phyloP scores from a whole-genome alignment of 1,140 invertebrate species.

The Drosophila ananassae region DNA sequence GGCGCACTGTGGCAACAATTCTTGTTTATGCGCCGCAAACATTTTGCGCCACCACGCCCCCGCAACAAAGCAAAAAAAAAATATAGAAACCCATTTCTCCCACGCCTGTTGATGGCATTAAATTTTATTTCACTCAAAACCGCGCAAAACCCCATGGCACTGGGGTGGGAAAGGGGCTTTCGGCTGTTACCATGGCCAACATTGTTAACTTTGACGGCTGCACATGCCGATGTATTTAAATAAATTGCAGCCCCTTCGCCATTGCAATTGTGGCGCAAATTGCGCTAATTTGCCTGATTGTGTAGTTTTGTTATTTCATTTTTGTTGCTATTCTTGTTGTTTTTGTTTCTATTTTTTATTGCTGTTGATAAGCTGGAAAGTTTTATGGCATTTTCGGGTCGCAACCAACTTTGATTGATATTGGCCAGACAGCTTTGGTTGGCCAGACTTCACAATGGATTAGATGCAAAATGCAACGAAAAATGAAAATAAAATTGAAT shows the following conservation, averaged over 20 bases:
- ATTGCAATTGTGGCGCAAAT: conserved; percentile 69
- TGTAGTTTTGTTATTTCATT: conserved; percentile 38
- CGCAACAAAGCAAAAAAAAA: background rate
- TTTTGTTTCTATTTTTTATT: conserved; percentile 37
- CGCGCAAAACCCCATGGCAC: conserved; percentile 32
- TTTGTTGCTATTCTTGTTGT: conserved; percentile 43
- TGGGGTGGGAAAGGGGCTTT: conserved; percentile 20
- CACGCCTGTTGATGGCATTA: conserved; percentile 69
- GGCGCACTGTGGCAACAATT: conserved; percentile 62
- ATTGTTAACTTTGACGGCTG: conserved; percentile 57
- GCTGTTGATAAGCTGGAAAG: conserved; percentile 40
- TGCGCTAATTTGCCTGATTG: conserved; percentile 72
- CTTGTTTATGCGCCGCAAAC: conserved; percentile 81
- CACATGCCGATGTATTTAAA: conserved; percentile 63
- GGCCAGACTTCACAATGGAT: conserved; percentile 33
- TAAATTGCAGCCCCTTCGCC: conserved; percentile 61
- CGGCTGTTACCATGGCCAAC: conserved; percentile 37
- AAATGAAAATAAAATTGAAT: conserved; percentile 28
- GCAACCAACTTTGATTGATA: conserved; percentile 56
- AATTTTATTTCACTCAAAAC: conserved; percentile 75
- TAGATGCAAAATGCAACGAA: conserved; percentile 13
- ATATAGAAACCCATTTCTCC: background rate
- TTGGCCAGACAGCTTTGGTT: conserved; percentile 47
- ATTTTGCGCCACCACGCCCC: conserved; percentile 55
- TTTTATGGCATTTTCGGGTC: conserved; percentile 45